phyloP scores from a whole-genome alignment of 64 coral and sea anemone genomes.

The Cladopsammia gracilis region DNA sequence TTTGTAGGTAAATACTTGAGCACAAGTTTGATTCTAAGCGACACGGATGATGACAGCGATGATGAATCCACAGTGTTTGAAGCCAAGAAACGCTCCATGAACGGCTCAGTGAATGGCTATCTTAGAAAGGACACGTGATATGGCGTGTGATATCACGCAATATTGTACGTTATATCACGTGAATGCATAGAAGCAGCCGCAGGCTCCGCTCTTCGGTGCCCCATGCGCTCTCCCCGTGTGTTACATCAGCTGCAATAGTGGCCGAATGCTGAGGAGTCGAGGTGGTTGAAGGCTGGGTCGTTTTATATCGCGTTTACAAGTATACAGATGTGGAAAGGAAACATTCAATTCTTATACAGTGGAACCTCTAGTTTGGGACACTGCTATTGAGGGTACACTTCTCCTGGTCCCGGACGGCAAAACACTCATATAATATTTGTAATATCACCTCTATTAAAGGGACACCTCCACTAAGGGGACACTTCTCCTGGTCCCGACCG shows the following conservation, averaged over 20 bases:
- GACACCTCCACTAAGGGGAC: too few relatives aligned
- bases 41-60: slow-evolving; percentile 81
- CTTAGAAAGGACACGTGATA: slow-evolving; percentile 72
- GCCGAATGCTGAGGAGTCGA: background rate
- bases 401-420: too few relatives aligned
- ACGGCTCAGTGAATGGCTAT: slow-evolving; percentile 82
- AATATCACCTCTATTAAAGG: too few relatives aligned
- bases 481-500: too few relatives aligned
- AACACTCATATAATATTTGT: too few relatives aligned
- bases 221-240: background rate
- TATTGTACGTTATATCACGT: background rate
- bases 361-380: too few relatives aligned
- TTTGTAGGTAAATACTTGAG: slow-evolving; percentile 80
- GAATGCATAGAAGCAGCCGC: background rate
- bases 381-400: too few relatives aligned
- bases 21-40: slow-evolving; percentile 85
- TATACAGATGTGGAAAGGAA: background rate
- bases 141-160: background rate
- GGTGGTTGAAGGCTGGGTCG: background rate
- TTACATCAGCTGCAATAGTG: background rate
- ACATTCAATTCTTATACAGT: background rate
- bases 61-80: slow-evolving; percentile 91
- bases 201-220: background rate
- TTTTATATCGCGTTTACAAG: background rate
- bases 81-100: slow-evolving; percentile 84